A percentile compares a stretch with the other conserved stretches of the same genome.
Evolutionary conservation across 2,797 vertebrate genomes (phyloP).

Genomic region (Myotis vivesi): DNA sequence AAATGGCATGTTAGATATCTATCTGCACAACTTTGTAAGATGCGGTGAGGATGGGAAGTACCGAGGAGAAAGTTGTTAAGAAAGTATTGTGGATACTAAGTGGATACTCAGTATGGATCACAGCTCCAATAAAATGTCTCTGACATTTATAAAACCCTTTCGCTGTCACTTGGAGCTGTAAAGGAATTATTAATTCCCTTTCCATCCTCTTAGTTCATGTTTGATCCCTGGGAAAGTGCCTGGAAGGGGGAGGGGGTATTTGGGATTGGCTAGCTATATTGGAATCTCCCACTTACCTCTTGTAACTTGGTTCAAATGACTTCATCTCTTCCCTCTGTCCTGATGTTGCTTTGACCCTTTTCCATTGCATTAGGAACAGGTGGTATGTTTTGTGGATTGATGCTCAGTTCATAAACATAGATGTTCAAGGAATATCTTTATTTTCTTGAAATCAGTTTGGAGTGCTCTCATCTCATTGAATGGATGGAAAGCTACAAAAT

Average conservation of each 20-base stretch:
- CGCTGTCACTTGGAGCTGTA: background rate
- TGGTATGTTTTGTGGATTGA: background rate
- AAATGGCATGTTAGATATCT: background rate
- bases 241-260: background rate
- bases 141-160: background rate
- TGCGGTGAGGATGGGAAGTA: background rate
- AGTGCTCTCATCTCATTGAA: background rate
- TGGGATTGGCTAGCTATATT: background rate
- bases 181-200: background rate
- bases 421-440: background rate
- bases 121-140: background rate
- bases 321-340: background rate
- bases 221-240: background rate
- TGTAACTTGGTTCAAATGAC: background rate
- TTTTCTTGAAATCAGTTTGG: slow-evolving; percentile 13
- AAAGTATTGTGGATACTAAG: background rate
- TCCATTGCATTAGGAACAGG: background rate
- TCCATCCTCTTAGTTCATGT: background rate
- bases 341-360: background rate
- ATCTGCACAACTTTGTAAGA: background rate
- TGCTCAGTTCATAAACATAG: background rate
- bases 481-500: background rate
- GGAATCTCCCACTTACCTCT: background rate
- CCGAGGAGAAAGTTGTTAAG: background rate
- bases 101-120: background rate